phyloP scores from a whole-genome alignment of 2,113 vertebrate genomes.

The Camelus dromedarius region DNA sequence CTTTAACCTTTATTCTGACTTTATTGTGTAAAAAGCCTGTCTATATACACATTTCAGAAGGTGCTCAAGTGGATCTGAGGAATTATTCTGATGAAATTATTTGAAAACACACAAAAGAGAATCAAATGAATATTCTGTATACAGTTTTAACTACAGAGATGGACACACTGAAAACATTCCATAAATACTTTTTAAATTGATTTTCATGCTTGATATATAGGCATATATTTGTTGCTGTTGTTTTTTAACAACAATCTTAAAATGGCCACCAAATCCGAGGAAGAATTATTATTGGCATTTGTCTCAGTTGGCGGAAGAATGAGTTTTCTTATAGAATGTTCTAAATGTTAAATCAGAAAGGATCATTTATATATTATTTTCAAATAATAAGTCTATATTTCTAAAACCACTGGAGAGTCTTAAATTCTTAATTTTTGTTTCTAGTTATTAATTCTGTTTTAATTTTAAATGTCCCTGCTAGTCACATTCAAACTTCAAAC shows the following conservation, averaged over 20 bases:
- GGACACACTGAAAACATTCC: neutral
- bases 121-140: neutral
- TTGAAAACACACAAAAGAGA: neutral
- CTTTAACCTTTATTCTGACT: neutral
- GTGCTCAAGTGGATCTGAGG: neutral
- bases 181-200: neutral
- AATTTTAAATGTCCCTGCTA: neutral
- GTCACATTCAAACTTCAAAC: neutral
- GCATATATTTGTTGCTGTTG: neutral
- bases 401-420: neutral
- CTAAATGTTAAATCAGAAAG: neutral
- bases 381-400: neutral
- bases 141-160: neutral
- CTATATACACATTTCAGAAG: neutral
- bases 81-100: slow-evolving; percentile 19
- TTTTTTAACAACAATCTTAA: neutral
- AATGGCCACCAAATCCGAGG: neutral
- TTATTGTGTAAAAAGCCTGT: neutral
- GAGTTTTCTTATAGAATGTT: neutral
- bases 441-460: neutral
- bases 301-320: neutral
- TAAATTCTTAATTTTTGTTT: neutral
- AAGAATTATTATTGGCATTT: neutral
- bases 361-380: neutral
- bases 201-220: neutral